phyloP scores from a whole-genome alignment of 2,113 vertebrate genomes.

The Natator depressus region DNA sequence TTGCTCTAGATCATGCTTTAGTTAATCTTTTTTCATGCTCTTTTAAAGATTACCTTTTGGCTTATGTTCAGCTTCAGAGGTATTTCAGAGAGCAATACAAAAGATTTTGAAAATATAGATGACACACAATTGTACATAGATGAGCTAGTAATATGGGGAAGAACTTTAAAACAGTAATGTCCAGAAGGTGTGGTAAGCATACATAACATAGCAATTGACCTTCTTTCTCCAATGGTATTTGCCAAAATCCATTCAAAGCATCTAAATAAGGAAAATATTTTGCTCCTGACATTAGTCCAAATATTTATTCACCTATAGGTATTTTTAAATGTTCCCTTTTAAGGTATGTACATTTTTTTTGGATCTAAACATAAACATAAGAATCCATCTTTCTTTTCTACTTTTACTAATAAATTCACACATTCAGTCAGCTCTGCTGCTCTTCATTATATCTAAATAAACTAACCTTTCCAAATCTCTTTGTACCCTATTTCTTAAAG shows the following conservation, averaged over 20 bases:
- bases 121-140: too few species aligned
- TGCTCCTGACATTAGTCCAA: background rate
- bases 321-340: too few species aligned
- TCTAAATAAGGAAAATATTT: background rate
- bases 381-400: background rate
- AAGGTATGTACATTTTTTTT: background rate
- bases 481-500: too few species aligned
- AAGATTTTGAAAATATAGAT: too few species aligned
- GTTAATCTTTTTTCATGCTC: background rate
- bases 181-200: background rate
- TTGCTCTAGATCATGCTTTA: background rate
- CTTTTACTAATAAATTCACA: background rate
- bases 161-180: background rate
- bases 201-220: background rate
- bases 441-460: background rate
- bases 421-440: background rate
- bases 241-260: background rate
- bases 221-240: background rate
- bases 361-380: background rate
- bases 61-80: too few species aligned
- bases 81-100: too few species aligned
- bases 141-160: too few species aligned
- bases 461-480: too few species aligned
- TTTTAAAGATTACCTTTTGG: background rate
- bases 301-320: too few species aligned